Evolutionary conservation across 2,888 invertebrate species (phyloP).

Genomic region (Stictocephala bisonia): DNA sequence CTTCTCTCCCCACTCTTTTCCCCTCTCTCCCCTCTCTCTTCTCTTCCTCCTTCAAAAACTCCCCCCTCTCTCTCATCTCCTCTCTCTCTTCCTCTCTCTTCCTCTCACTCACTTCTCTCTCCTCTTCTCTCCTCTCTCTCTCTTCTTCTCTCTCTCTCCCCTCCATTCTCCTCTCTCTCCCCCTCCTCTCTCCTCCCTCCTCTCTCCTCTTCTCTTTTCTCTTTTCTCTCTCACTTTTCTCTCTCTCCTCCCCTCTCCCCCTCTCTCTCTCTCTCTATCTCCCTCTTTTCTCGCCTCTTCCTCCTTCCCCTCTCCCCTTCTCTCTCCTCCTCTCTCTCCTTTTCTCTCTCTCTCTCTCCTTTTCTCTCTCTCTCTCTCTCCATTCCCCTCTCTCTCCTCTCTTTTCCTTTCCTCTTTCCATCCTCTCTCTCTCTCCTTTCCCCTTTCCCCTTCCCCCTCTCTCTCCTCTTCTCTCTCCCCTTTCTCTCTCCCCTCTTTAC

Average conservation of each 20-base stretch:
- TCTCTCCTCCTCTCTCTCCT: background rate
- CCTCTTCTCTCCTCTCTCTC: background rate
- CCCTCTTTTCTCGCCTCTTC: background rate
- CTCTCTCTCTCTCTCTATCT: too few species aligned
- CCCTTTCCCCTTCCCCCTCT: background rate
- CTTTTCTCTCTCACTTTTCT: background rate
- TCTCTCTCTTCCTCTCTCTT: constrained; percentile 13
- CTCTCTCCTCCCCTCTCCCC: too few species aligned
- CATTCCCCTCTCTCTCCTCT: background rate
- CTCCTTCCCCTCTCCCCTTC: background rate
- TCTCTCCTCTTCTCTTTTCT: background rate
- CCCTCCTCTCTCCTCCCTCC: background rate
- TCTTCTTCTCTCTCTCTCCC: background rate
- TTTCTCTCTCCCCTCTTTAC: background rate
- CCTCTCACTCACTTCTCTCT: background rate
- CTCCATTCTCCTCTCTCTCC: background rate
- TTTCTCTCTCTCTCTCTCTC: too few species aligned
- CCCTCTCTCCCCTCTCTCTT: background rate
- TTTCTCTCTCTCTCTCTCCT: background rate
- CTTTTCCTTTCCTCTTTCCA: background rate
- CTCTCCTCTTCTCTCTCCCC: background rate
- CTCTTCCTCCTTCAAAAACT: background rate
- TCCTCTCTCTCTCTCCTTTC: background rate
- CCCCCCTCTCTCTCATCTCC: constrained; percentile 1
- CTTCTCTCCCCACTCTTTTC: background rate